These are phyloP conservation scores for Eilema sororculum DNA, from an alignment of 2,888 invertebrate genomes.

Conservation along the genomic window DNA sequence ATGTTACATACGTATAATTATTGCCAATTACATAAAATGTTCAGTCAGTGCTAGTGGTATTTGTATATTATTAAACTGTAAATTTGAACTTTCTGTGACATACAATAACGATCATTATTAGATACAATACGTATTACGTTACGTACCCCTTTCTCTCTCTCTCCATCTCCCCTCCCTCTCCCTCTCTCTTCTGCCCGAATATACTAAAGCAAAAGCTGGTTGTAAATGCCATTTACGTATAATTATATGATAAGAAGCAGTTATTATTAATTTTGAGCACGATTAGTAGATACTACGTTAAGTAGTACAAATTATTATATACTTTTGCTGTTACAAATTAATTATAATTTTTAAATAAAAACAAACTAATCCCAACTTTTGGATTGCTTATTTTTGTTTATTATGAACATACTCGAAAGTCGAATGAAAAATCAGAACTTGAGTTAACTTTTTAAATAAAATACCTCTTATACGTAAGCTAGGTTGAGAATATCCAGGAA, in stretches of 20 bases:
- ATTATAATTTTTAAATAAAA: not conserved
- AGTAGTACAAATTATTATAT: not conserved
- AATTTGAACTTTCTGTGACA: conserved; percentile 12
- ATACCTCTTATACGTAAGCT: not conserved
- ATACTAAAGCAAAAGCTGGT: not conserved
- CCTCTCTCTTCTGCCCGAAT: not conserved
- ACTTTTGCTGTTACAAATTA: not conserved
- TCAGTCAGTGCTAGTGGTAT: not conserved
- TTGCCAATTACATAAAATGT: not conserved
- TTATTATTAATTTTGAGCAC: conserved; percentile 20
- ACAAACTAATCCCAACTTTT: not conserved
- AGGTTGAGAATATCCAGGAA: not conserved
- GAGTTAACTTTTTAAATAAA: not conserved
- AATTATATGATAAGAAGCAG: conserved; percentile 6
- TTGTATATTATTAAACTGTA: not conserved
- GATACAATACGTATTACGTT: not conserved
- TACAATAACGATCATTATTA: conserved; percentile 7
- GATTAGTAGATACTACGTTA: conserved; percentile 7
- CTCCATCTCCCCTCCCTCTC: too few relatives aligned
- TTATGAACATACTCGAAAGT: too few relatives aligned
- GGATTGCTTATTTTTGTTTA: not conserved
- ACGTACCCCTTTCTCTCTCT: not conserved
- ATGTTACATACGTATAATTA: not conserved
- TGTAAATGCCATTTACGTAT: conserved; percentile 14
- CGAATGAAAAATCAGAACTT: too few relatives aligned